Percentiles rank a stretch among this genome's conserved stretches.
phyloP scores from a whole-genome alignment of 92 coral and sea anemone genomes.

The Heliopora coerulea region DNA sequence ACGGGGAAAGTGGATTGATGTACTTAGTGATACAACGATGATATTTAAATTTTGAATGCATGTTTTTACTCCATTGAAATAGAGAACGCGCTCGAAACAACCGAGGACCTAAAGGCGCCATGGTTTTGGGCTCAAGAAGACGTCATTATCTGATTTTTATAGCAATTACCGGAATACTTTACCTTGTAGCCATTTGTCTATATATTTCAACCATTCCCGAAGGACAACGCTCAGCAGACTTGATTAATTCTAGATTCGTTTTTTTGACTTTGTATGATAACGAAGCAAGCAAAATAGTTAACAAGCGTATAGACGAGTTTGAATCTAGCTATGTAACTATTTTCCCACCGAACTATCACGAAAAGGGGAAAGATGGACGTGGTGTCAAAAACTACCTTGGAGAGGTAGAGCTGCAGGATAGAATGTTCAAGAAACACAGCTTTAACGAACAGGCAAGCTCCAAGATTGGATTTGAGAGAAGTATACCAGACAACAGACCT shows the following conservation, averaged over 20 bases:
- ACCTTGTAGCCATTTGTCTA: not conserved
- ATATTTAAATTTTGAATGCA: too few species aligned
- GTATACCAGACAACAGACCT: constrained; percentile 92
- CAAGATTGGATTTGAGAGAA: constrained; percentile 74
- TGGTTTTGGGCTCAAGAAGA: constrained; percentile 12
- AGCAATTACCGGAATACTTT: not conserved
- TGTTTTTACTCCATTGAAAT: too few species aligned
- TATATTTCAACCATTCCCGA: not conserved
- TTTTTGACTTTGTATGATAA: not conserved
- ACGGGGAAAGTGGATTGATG: too few species aligned
- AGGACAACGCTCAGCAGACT: not conserved
- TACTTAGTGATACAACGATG: too few species aligned
- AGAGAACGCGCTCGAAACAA: too few species aligned
- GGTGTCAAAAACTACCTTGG: constrained; percentile 51
- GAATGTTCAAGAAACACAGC: constrained; percentile 68
- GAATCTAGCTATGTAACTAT: constrained; percentile 42
- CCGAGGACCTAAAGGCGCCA: too few species aligned
- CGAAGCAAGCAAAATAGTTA: not conserved
- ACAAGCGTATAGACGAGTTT: not conserved
- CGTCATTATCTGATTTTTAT: constrained; percentile 1
- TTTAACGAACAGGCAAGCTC: constrained; percentile 90
- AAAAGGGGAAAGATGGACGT: constrained; percentile 64
- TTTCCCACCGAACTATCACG: constrained; percentile 54
- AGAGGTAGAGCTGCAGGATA: constrained; percentile 55
- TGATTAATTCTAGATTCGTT: not conserved